phyloP scores from a whole-genome alignment of 2,888 invertebrate species.

The Cybosia mesomella region DNA sequence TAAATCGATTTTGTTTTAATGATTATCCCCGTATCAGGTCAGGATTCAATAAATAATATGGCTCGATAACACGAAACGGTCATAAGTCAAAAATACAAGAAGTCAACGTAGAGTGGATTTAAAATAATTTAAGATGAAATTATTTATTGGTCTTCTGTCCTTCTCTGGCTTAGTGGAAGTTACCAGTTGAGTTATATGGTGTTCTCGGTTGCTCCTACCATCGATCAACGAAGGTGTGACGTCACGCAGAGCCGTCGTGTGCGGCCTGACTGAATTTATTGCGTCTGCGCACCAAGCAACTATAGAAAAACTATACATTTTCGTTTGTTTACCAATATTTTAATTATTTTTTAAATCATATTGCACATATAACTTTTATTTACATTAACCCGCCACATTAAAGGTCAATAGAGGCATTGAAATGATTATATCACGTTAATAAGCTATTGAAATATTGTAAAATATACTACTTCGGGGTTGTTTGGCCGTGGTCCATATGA shows the following conservation, averaged over 20 bases:
- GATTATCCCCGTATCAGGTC: conserved; percentile 50
- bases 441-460: neutral
- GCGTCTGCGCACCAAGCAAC: conserved; percentile 80
- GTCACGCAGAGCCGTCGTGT: conserved; percentile 87
- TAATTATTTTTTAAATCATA: conserved; percentile 7
- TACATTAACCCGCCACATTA: neutral
- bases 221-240: conserved; percentile 86
- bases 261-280: conserved; percentile 85
- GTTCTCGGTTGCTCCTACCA: conserved; percentile 75
- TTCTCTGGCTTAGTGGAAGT: conserved; percentile 61
- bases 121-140: conserved; percentile 82
- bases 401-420: conserved; percentile 1
- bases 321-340: conserved; percentile 51
- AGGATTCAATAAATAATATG: conserved; percentile 66
- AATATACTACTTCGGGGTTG: too few relatives aligned
- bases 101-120: conserved; percentile 83
- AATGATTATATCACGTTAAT: neutral
- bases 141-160: conserved; percentile 76
- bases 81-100: conserved; percentile 82
- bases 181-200: conserved; percentile 57
- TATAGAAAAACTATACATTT: conserved; percentile 69
- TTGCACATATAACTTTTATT: neutral
- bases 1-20: conserved; percentile 14
- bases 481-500: neutral
- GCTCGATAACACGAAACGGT: conserved; percentile 67